phyloP scores from a whole-genome alignment of 2,113 vertebrate genomes.

The Catharus minimus region DNA sequence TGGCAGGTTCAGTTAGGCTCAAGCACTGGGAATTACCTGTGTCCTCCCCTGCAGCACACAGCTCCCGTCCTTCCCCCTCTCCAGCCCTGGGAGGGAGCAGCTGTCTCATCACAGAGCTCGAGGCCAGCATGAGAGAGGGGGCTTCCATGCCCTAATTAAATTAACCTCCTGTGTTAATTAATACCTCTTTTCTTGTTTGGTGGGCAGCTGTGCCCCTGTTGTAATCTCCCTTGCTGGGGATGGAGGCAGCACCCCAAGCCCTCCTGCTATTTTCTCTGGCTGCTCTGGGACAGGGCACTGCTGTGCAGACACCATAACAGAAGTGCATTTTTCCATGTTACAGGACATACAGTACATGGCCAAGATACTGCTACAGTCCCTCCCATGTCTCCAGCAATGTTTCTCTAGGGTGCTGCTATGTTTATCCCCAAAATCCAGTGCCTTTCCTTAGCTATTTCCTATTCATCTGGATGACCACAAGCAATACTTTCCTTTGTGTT shows the following conservation, averaged over 20 bases:
- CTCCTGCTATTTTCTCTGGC: not conserved
- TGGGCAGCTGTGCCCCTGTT: not conserved
- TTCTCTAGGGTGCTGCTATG: not conserved
- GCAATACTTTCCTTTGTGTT: not conserved
- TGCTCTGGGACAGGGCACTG: not conserved
- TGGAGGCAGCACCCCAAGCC: not conserved
- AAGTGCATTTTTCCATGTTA: not conserved
- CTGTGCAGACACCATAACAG: not conserved
- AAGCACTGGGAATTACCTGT: not conserved
- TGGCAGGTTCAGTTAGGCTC: constrained; percentile 38
- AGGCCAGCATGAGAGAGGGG: accelerated
- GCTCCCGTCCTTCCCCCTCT: not conserved
- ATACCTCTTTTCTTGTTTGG: not conserved
- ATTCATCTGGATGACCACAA: not conserved
- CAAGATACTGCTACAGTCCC: not conserved
- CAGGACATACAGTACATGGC: accelerated
- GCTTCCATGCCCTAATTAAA: not conserved
- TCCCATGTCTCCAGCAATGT: not conserved
- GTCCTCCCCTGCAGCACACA: not conserved
- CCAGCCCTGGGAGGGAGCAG: accelerated
- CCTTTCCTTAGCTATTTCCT: not conserved
- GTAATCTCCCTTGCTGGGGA: not conserved
- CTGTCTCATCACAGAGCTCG: accelerated
- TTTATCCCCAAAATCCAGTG: not conserved
- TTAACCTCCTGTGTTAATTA: not conserved